Conservation (phyloP, 2,797 vertebrate species). For the Heteromormyrus szaboi region DNA sequence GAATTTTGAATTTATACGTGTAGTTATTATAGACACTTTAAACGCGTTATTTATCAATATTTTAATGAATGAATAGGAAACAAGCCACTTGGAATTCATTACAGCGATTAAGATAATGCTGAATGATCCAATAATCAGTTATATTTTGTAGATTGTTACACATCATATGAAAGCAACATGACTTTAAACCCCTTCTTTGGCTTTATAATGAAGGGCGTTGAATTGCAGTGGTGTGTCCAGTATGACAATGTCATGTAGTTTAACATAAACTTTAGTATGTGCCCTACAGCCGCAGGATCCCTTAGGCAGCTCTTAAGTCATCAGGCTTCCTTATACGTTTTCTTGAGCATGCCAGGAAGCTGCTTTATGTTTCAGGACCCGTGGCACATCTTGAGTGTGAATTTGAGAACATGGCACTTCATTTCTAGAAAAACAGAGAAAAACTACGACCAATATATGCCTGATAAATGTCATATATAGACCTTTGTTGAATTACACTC, state of each 20-base stretch:
- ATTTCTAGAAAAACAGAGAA: not conserved
- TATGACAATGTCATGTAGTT: not conserved
- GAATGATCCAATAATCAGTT: not conserved
- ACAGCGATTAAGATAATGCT: not conserved
- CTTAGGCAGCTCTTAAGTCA: not conserved
- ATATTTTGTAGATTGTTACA: not conserved
- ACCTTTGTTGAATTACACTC: not conserved
- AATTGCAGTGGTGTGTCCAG: not conserved
- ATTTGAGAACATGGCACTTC: not conserved
- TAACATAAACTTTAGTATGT: not conserved
- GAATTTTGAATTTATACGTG: not conserved
- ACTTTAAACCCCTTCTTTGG: not conserved
- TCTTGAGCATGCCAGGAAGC: not conserved
- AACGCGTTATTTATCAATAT: not conserved
- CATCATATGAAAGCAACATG: not conserved
- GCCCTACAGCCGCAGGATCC: too few species aligned
- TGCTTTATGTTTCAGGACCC: not conserved
- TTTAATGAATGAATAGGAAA: not conserved
- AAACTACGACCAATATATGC: not conserved
- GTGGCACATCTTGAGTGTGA: not conserved
- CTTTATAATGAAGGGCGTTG: not conserved
- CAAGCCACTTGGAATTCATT: not conserved
- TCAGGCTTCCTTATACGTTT: not conserved
- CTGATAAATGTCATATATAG: not conserved
- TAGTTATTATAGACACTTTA: not conserved